Evolutionary conservation across 2,113 vertebrate genomes (phyloP), one percentile per base, ranked within the genome.

Genomic region (Calyptommatus sinebrachiatus): DNA sequence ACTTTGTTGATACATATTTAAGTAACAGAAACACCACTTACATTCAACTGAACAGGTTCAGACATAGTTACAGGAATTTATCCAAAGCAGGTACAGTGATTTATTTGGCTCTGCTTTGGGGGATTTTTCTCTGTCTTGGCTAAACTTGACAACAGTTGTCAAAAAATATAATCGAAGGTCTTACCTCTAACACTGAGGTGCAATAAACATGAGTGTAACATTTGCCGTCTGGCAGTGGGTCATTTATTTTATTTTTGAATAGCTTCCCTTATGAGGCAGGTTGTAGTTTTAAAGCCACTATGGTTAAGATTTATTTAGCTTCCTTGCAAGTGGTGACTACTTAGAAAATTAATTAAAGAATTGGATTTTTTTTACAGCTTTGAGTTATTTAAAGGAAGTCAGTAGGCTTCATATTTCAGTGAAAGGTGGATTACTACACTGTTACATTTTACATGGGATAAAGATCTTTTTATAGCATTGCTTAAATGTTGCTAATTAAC

Each of bases 181-280:
- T 69, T 67, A 71, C 71, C 10, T 35, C 11, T 89, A 81, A 86
- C 57, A 78, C 2, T 8, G 73, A 73, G 10, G 2, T 86, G 46
- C 35, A 83, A 84, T 31, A 81, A 81, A 26, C 63, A 73, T 22
- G 0, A 77, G 46, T 53, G 60, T 57, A 61, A 70, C 75, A 62
- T 84, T 67, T 11, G 45, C 77, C 77, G 21, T 71, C 24, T 60
- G 10, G 71, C 62, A 68, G 45, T 24, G 46, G 63, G 22, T 35
- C 4, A 31, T 83, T 89, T 83, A 61, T 82, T 85, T 81, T 81
- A 20, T 76, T 81, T 76, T 86, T 69, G 28, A 78, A 10, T 22
- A 41, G 60, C 31, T 8, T 0, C 1, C 10, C 65, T 60, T 73
- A 20, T 63, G 61, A 74, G 69, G 61, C 4, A 4, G 26, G 53